Conservation (phyloP, 35 echinoderm and acorn worm species). For the Amphiura filiformis region DNA sequence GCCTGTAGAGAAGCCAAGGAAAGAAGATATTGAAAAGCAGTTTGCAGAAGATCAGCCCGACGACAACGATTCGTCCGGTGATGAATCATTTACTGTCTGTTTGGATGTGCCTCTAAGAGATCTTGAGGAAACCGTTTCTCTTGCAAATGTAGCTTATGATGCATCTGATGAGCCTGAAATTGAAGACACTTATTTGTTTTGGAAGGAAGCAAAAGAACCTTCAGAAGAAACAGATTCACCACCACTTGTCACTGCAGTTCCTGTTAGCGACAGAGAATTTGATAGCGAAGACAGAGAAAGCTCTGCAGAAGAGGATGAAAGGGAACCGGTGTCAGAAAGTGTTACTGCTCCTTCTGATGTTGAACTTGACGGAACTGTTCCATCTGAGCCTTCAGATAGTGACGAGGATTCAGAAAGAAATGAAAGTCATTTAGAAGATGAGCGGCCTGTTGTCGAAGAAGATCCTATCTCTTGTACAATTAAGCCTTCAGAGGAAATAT, state of each 20-base stretch:
- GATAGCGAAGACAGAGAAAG: background rate
- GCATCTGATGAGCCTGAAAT: background rate
- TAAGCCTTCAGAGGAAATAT: too few species aligned
- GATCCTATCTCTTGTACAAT: too few species aligned
- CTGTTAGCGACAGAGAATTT: background rate
- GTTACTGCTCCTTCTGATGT: background rate
- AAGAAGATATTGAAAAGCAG: background rate
- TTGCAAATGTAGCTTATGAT: background rate
- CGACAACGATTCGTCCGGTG: too few species aligned
- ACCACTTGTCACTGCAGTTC: background rate
- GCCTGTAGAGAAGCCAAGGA: background rate
- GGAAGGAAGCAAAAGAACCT: background rate
- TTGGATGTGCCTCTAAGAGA: background rate
- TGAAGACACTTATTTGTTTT: background rate
- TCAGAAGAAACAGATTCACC: background rate
- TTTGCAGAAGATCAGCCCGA: slow-evolving; percentile 5
- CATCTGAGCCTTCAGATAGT: background rate
- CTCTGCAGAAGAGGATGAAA: background rate
- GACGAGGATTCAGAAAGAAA: background rate
- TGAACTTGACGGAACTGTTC: background rate
- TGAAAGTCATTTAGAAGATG: too few species aligned
- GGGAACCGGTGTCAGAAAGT: background rate
- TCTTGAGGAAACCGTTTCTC: background rate
- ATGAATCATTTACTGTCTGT: background rate
- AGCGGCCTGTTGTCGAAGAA: too few species aligned